Conservation (phyloP, 2,888 invertebrate genomes). For the Allacma fusca region DNA sequence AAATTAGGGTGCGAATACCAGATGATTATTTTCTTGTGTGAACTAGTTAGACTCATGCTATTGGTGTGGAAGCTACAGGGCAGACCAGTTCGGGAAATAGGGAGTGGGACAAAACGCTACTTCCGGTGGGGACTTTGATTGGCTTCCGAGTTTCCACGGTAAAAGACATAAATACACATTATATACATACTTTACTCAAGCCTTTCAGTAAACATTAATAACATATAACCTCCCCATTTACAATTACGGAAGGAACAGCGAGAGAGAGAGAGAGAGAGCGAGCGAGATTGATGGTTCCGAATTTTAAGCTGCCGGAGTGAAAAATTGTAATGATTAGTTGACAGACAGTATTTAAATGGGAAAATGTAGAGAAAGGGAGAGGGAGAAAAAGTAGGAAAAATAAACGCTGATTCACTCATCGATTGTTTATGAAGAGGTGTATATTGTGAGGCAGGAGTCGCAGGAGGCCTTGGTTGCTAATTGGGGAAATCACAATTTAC, state of each 20-base stretch:
- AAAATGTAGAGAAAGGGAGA: background rate
- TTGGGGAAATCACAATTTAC: slow-evolving; percentile 10
- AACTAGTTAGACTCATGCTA: background rate
- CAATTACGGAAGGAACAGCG: too few relatives aligned
- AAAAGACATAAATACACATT: too few relatives aligned
- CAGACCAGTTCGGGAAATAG: background rate
- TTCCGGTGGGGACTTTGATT: slow-evolving; percentile 1
- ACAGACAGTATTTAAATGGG: too few relatives aligned
- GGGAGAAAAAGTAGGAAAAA: background rate
- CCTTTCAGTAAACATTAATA: too few relatives aligned
- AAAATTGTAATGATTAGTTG: too few relatives aligned
- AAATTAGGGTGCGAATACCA: slow-evolving; percentile 11
- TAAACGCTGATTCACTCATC: slow-evolving; percentile 16
- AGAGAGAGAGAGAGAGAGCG: too few relatives aligned
- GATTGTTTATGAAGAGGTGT: slow-evolving; percentile 16
- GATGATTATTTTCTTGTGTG: slow-evolving; percentile 12
- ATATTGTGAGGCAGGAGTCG: background rate
- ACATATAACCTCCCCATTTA: too few relatives aligned
- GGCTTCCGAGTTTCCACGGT: background rate
- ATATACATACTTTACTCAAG: too few relatives aligned
- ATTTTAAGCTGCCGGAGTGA: too few relatives aligned
- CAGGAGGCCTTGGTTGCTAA: slow-evolving; percentile 1
- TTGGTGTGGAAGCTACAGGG: background rate
- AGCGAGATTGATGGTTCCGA: too few relatives aligned
- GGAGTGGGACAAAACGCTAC: background rate